phyloP scores from a whole-genome alignment of 1,140 invertebrate species.

The Geopemphigus sp. region DNA sequence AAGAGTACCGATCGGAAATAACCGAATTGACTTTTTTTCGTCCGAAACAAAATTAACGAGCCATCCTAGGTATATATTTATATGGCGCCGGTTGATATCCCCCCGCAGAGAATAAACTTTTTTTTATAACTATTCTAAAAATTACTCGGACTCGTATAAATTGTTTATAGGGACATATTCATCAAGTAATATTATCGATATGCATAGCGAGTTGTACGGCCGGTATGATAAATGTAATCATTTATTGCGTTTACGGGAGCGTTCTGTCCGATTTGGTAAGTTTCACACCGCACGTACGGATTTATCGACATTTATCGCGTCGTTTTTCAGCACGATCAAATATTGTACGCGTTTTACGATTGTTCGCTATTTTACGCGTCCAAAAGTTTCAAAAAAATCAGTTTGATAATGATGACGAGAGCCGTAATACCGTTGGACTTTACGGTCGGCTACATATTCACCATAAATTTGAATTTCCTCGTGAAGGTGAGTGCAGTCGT shows the following conservation, averaged over 20 bases:
- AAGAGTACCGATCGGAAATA: no score
- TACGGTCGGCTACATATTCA: constrained; percentile 6
- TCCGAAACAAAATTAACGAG: no score
- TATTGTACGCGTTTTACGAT: not conserved
- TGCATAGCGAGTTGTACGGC: not conserved
- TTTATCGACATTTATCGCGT: not conserved
- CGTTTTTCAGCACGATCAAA: not conserved
- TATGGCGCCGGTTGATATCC: no score
- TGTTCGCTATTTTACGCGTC: not conserved
- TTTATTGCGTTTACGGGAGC: constrained; percentile 8
- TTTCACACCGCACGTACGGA: not conserved
- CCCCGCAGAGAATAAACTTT: no score
- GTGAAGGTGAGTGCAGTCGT: not conserved
- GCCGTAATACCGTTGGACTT: not conserved
- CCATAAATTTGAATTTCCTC: constrained; percentile 1
- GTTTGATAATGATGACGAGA: constrained; percentile 12
- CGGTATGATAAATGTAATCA: not conserved
- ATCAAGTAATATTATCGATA: not conserved
- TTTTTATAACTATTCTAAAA: no score
- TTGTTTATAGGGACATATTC: not conserved
- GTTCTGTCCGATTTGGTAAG: not conserved
- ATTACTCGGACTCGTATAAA: no score
- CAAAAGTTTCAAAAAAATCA: not conserved
- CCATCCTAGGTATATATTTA: no score
- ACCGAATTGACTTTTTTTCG: no score